Percentiles rank a stretch among this genome's conserved stretches.
phyloP scores from a whole-genome alignment of 1,140 invertebrate genomes.

The Zaprionus gabonicus region DNA sequence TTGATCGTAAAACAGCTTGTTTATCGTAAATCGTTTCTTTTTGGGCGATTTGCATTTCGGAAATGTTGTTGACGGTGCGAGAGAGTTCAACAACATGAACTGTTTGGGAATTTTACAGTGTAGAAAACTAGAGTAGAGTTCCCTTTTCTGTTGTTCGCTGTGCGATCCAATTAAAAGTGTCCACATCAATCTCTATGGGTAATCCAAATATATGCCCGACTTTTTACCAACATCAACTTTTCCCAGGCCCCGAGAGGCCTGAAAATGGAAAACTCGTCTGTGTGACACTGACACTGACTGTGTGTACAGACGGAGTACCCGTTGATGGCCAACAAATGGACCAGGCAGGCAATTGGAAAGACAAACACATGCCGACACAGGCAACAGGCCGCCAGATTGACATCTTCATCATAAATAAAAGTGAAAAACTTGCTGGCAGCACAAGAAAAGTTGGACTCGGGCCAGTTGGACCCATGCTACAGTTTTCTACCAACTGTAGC shows the following conservation, averaged over 20 bases:
- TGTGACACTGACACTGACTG: constrained; percentile 47
- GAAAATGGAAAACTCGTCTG: constrained; percentile 55
- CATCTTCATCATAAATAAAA: constrained; percentile 84
- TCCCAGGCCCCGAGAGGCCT: constrained; percentile 53
- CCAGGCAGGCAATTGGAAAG: constrained; percentile 66
- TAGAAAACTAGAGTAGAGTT: background rate
- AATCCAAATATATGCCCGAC: constrained; percentile 44
- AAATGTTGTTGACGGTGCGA: background rate
- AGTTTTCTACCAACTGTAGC: constrained; percentile 57
- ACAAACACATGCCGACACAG: constrained; percentile 72
- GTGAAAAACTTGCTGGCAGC: constrained; percentile 70
- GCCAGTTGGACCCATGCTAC: constrained; percentile 33
- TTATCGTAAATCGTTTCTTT: constrained; percentile 65
- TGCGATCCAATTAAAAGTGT: constrained; percentile 43
- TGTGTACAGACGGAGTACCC: constrained; percentile 35
- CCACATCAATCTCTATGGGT: constrained; percentile 21
- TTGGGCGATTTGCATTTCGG: constrained; percentile 59
- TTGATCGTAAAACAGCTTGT: constrained; percentile 73
- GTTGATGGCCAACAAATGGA: constrained; percentile 16
- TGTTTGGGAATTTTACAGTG: background rate
- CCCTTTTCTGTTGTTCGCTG: constrained; percentile 20
- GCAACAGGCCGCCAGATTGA: constrained; percentile 70
- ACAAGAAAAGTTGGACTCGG: constrained; percentile 19
- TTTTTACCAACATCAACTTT: constrained; percentile 57
- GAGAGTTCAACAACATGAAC: background rate